These are phyloP conservation scores for Echinometra lucunter DNA, from an alignment of 53 echinoderm and acorn worm species.

Conservation along the genomic window DNA sequence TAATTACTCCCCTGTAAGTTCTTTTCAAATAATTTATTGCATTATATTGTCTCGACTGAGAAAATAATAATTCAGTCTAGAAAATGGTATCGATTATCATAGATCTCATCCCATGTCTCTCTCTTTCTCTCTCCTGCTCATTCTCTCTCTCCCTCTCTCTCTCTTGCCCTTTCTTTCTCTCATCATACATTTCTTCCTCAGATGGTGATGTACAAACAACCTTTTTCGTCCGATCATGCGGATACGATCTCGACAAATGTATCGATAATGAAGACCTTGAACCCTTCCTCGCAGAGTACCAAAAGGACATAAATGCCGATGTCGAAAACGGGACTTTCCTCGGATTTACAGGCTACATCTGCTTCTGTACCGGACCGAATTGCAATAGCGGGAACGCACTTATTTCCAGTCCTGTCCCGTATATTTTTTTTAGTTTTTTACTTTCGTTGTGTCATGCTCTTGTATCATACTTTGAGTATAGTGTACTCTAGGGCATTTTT, in stretches of 20 bases:
- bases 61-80: too few species aligned
- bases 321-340: conserved; percentile 43
- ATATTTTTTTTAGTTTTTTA: background rate
- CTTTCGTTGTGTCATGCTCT: background rate
- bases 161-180: conserved; percentile 10
- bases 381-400: conserved; percentile 39
- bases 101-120: background rate
- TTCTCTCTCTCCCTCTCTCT: background rate
- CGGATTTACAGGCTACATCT: conserved; percentile 39
- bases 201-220: conserved; percentile 28
- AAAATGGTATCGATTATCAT: too few species aligned
- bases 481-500: too few species aligned
- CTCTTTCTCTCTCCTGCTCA: background rate
- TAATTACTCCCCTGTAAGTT: too few species aligned
- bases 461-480: background rate
- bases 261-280: conserved; percentile 27
- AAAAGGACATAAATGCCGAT: background rate
- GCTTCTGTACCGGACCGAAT: conserved; percentile 15
- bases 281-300: conserved; percentile 18
- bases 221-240: conserved; percentile 47
- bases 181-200: background rate
- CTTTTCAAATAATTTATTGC: too few species aligned
- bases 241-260: conserved; percentile 30
- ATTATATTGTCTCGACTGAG: too few species aligned
- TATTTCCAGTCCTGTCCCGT: background rate